Evolutionary conservation across 1,140 invertebrate genomes (phyloP).

Genomic region (Bradynema listronoti): DNA sequence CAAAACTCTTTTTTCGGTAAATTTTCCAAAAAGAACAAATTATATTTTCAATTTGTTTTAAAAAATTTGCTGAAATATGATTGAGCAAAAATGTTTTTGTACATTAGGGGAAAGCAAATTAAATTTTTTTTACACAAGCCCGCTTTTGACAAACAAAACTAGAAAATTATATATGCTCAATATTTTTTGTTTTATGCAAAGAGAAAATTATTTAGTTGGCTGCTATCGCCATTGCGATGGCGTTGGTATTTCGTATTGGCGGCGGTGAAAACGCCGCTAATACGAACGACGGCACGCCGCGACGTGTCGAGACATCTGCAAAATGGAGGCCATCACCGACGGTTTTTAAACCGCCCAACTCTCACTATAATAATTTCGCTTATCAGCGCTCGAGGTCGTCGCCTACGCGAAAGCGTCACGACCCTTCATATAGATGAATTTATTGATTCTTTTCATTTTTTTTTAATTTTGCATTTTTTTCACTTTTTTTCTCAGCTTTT

Average conservation of each 20-base stretch:
- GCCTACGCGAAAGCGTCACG: background rate
- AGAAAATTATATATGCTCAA: too few species aligned
- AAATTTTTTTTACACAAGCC: background rate
- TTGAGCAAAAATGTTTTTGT: too few species aligned
- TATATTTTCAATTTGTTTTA: background rate
- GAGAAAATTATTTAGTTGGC: constrained; percentile 6
- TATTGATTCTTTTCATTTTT: background rate
- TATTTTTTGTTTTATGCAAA: too few species aligned
- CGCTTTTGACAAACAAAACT: background rate
- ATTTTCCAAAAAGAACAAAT: background rate
- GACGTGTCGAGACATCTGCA: too few species aligned
- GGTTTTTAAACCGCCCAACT: background rate
- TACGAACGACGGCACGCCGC: too few species aligned
- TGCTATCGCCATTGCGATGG: constrained; percentile 22
- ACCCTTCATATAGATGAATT: background rate
- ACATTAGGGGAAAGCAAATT: background rate
- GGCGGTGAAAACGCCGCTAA: too few species aligned
- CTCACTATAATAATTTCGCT: constrained; percentile 14
- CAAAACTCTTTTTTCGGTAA: background rate
- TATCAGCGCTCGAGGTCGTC: constrained; percentile 23
- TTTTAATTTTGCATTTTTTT: constrained; percentile 1
- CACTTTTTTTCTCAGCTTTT: constrained; percentile 10
- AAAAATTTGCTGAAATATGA: background rate
- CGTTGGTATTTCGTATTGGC: constrained; percentile 17
- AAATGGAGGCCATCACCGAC: constrained; percentile 14